Evolutionary conservation across 1,140 invertebrate genomes (phyloP).

Genomic region (Zaprionus africanus): DNA sequence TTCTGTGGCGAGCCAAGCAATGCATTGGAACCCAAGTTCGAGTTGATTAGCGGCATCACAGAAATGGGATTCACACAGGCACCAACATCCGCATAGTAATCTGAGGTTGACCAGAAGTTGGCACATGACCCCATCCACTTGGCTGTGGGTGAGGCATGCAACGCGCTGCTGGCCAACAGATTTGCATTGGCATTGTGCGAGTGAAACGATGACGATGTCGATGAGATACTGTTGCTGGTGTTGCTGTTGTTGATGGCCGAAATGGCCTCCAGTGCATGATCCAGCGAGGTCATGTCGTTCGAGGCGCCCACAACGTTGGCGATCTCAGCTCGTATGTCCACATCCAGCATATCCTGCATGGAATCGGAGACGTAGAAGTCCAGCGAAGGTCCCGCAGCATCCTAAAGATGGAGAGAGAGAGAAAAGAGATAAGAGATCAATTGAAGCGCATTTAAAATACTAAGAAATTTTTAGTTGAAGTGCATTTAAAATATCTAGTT

Average conservation of each 20-base stretch:
- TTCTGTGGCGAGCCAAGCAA: constrained; percentile 58
- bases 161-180: constrained; percentile 52
- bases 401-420: constrained; percentile 77
- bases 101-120: constrained; percentile 89
- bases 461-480: neutral
- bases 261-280: constrained; percentile 72
- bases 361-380: constrained; percentile 88
- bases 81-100: constrained; percentile 89
- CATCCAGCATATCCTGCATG: constrained; percentile 91
- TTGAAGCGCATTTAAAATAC: too few species aligned
- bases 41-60: constrained; percentile 86
- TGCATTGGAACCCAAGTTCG: constrained; percentile 40
- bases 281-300: constrained; percentile 86
- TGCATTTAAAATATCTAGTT: neutral
- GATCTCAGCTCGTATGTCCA: constrained; percentile 93
- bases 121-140: constrained; percentile 85
- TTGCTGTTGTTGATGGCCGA: constrained; percentile 63
- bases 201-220: constrained; percentile 5
- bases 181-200: constrained; percentile 61
- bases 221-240: constrained; percentile 34
- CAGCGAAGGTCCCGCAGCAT: constrained; percentile 85
- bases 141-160: constrained; percentile 74
- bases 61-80: constrained; percentile 92
- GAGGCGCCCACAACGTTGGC: constrained; percentile 89
- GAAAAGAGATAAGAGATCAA: too few species aligned